Evolutionary conservation across 2,888 invertebrate species (phyloP).

Genomic region (Caenorhabditis sp.): DNA sequence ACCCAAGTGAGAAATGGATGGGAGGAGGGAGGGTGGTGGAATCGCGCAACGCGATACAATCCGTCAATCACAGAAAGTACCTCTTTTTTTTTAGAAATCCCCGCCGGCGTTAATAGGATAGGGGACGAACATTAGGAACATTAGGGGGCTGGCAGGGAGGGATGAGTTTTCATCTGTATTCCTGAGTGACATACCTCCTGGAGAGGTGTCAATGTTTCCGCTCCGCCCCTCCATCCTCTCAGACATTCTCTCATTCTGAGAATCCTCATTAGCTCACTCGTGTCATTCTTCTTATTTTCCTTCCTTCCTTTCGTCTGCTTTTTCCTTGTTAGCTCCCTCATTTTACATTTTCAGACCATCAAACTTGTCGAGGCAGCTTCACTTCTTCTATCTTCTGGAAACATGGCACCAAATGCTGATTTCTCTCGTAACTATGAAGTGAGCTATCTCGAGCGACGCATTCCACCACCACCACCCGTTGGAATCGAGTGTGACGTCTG

Average conservation of each 20-base stretch:
- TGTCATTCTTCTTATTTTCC: too few species aligned
- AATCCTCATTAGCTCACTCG: too few species aligned
- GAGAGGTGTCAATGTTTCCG: too few species aligned
- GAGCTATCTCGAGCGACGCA: not conserved
- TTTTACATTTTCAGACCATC: too few species aligned
- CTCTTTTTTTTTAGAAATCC: not conserved
- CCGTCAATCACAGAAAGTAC: not conserved
- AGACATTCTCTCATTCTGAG: too few species aligned
- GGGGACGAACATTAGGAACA: conserved; percentile 6
- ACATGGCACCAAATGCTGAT: not conserved
- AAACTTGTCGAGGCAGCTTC: not conserved
- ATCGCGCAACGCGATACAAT: conserved; percentile 9
- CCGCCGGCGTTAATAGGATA: not conserved
- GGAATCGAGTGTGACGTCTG: not conserved
- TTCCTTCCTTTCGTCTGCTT: not conserved
- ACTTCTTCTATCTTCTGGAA: not conserved
- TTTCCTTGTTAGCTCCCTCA: not conserved
- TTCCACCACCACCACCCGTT: not conserved
- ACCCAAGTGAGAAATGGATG: not conserved
- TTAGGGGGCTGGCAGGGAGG: not conserved
- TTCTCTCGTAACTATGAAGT: not conserved
- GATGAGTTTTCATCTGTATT: not conserved
- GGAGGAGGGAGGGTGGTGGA: not conserved
- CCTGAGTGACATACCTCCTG: too few species aligned
- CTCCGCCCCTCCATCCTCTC: too few species aligned